phyloP scores from a whole-genome alignment of 2,113 vertebrate genomes.

The Lepus americanus region DNA sequence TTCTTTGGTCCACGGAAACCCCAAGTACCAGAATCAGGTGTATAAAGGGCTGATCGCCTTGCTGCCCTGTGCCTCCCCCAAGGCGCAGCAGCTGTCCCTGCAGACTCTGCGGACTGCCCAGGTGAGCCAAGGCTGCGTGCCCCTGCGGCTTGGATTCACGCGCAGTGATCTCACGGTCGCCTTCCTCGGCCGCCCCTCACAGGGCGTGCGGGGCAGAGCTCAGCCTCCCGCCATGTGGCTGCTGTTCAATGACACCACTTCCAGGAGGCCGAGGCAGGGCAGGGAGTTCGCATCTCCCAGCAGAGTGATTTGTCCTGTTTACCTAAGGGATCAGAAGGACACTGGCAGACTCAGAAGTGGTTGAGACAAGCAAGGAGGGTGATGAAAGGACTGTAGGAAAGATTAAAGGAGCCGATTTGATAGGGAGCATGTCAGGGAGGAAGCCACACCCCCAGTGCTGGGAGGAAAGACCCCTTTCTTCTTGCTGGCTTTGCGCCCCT shows the following conservation, averaged over 20 bases:
- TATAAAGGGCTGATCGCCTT: conserved; percentile 89
- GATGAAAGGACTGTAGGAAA: conserved; percentile 52
- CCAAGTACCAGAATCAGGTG: conserved; percentile 91
- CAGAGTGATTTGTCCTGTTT: conserved; percentile 77
- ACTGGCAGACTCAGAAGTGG: conserved; percentile 60
- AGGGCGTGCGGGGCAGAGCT: background rate
- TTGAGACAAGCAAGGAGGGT: conserved; percentile 54
- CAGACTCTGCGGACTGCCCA: conserved; percentile 87
- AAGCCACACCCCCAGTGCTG: background rate
- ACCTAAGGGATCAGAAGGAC: conserved; percentile 74
- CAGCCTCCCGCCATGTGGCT: background rate
- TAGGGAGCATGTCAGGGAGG: background rate
- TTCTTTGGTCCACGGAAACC: conserved; percentile 88
- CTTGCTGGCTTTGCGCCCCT: background rate
- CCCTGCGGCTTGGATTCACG: background rate
- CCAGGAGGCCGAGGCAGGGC: conserved; percentile 55
- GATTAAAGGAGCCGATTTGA: conserved; percentile 49
- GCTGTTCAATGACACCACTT: conserved; percentile 31
- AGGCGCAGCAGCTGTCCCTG: conserved; percentile 89
- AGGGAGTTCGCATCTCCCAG: conserved; percentile 51
- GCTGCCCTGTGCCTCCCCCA: conserved; percentile 85
- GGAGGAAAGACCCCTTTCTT: background rate
- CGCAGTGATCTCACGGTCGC: background rate
- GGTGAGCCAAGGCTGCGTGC: conserved; percentile 82
- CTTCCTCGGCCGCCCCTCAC: background rate